Percentiles rank a stretch among this genome's conserved stretches.
These are phyloP conservation scores for Tetramorium simillimum DNA, from an alignment of 1,140 invertebrate genomes.

Conservation along the genomic window DNA sequence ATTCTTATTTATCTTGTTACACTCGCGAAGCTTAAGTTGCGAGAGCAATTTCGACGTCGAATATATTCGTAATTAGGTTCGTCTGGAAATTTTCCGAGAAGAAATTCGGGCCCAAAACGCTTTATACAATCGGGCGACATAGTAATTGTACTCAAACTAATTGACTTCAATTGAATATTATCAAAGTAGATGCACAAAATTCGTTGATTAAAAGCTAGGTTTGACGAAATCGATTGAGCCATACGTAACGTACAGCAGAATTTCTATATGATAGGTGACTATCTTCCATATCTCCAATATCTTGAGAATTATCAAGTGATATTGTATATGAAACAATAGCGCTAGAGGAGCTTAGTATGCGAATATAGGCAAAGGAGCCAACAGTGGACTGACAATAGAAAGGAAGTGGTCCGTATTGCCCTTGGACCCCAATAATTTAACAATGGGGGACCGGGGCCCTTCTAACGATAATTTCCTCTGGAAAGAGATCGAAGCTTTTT, in stretches of 20 bases:
- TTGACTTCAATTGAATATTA: background rate
- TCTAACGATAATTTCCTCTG: conserved; percentile 55
- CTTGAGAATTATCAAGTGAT: background rate
- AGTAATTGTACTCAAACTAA: background rate
- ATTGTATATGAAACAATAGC: background rate
- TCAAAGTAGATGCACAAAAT: background rate
- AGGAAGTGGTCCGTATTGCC: conserved; percentile 32
- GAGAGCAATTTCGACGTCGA: conserved; percentile 19
- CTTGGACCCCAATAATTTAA: conserved; percentile 60
- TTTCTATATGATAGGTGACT: background rate
- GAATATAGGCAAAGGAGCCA: conserved; percentile 21
- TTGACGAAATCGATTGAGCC: background rate
- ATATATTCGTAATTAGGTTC: conserved; percentile 28
- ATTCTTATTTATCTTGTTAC: conserved; percentile 52
- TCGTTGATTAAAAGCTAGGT: background rate
- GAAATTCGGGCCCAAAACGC: background rate
- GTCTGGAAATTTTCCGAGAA: conserved; percentile 2
- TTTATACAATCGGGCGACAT: background rate
- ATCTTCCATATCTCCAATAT: background rate
- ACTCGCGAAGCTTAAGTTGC: conserved; percentile 17
- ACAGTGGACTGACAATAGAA: conserved; percentile 33
- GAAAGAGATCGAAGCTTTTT: conserved; percentile 29
- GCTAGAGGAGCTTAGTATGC: conserved; percentile 12
- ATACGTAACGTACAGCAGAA: background rate
- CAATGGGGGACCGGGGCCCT: conserved; percentile 30